Conservation (phyloP, 1,140 invertebrate genomes). For the Arctopsyche grandis region DNA sequence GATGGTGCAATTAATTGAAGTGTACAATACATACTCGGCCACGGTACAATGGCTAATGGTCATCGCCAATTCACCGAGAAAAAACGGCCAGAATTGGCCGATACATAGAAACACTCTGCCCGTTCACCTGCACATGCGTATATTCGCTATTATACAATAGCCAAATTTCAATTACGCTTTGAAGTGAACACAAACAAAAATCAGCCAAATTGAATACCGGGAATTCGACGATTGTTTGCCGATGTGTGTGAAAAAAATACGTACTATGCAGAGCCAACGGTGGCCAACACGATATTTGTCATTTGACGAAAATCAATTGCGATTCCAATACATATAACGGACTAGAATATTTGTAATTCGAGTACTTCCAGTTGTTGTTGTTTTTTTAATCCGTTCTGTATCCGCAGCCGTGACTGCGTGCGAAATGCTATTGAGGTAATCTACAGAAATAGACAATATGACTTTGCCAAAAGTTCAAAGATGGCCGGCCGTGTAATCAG, state of each 20-base stretch:
- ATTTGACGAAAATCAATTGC: background rate
- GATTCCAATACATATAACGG: background rate
- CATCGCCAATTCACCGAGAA: background rate
- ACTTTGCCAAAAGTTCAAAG: slow-evolving; percentile 42
- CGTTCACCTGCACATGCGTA: no score
- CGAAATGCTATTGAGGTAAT: slow-evolving; percentile 29
- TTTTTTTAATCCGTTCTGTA: background rate
- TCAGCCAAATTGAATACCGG: background rate
- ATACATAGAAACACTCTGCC: background rate
- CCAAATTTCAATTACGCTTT: background rate
- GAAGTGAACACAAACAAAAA: background rate
- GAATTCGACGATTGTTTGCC: background rate
- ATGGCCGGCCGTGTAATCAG: slow-evolving; percentile 14
- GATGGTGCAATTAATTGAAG: slow-evolving; percentile 6
- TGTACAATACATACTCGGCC: background rate
- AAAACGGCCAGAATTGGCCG: background rate
- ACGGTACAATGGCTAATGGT: slow-evolving; percentile 9
- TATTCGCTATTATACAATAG: background rate
- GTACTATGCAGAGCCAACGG: background rate
- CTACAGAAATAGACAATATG: slow-evolving; percentile 43
- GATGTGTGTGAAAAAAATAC: background rate
- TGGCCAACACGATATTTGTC: background rate
- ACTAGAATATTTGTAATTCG: background rate
- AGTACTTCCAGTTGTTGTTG: background rate
- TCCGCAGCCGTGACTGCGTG: background rate